Percentiles rank a stretch among this genome's conserved stretches.
Conservation (phyloP, 2,113 vertebrate species). For the Eulacestoma nigropectus region DNA sequence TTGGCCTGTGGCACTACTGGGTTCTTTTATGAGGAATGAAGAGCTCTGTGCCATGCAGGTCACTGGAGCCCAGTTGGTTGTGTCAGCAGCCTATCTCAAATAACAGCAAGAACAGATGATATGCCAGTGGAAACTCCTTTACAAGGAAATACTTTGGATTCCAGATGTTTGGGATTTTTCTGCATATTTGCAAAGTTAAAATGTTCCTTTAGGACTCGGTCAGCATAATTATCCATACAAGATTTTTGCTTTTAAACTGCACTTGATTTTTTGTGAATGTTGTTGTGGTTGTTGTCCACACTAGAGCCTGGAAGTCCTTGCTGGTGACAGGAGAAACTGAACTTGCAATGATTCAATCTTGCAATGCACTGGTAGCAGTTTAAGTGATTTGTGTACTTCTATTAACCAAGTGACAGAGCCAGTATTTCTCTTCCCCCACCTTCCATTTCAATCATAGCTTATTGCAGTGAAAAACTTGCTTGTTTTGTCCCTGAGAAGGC, state of each 20-base stretch:
- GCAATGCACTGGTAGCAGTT: accelerated
- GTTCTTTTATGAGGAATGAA: not conserved
- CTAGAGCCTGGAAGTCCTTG: not conserved
- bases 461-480: not conserved
- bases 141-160: not conserved
- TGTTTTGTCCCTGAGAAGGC: not conserved
- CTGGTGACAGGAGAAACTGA: not conserved
- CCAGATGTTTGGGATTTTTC: not conserved
- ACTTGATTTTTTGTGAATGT: not conserved
- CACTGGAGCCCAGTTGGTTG: not conserved
- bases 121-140: not conserved
- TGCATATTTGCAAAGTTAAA: not conserved
- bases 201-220: not conserved
- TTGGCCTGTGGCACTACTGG: not conserved
- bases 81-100: not conserved
- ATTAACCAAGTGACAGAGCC: not conserved
- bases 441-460: not conserved
- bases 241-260: not conserved
- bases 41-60: not conserved
- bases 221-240: not conserved
- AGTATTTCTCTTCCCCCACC: not conserved
- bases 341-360: not conserved
- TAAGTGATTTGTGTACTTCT: not conserved
- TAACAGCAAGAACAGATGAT: not conserved
- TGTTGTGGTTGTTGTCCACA: not conserved